phyloP scores from a whole-genome alignment of 2,113 vertebrate species.

The Synodontis membranacea region DNA sequence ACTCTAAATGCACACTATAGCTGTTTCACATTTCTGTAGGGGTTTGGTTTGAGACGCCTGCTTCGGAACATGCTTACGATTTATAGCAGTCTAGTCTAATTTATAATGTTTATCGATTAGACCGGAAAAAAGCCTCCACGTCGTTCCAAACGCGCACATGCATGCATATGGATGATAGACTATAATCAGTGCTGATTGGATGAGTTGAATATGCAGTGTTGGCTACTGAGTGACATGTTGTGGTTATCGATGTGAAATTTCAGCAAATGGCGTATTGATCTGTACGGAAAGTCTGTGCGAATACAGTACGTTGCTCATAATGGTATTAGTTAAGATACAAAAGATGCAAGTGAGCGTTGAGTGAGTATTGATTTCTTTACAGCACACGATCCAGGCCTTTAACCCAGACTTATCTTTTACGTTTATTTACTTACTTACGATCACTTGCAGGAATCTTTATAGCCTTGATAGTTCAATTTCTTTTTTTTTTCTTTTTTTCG shows the following conservation, averaged over 20 bases:
- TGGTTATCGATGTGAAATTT: slow-evolving; percentile 8
- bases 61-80: slow-evolving; percentile 8
- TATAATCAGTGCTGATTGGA: slow-evolving; percentile 5
- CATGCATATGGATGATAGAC: slow-evolving; percentile 26
- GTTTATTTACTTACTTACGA: neutral
- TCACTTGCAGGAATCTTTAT: neutral
- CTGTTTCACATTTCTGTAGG: slow-evolving; percentile 36
- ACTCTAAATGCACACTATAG: neutral
- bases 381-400: neutral
- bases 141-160: slow-evolving; percentile 31
- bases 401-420: slow-evolving; percentile 5
- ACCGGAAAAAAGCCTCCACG: neutral
- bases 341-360: slow-evolving; percentile 14
- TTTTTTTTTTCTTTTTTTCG: neutral
- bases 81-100: neutral
- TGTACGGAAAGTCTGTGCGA: slow-evolving; percentile 3
- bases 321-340: slow-evolving; percentile 17
- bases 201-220: neutral
- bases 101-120: slow-evolving; percentile 15
- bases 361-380: slow-evolving; percentile 14
- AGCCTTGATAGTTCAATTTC: neutral
- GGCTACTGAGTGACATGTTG: neutral
- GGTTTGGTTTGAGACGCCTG: slow-evolving; percentile 15
- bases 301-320: slow-evolving; percentile 15
- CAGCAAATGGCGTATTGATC: slow-evolving; percentile 18